Conservation (phyloP, 2,888 invertebrate genomes). For the Actias luna region DNA sequence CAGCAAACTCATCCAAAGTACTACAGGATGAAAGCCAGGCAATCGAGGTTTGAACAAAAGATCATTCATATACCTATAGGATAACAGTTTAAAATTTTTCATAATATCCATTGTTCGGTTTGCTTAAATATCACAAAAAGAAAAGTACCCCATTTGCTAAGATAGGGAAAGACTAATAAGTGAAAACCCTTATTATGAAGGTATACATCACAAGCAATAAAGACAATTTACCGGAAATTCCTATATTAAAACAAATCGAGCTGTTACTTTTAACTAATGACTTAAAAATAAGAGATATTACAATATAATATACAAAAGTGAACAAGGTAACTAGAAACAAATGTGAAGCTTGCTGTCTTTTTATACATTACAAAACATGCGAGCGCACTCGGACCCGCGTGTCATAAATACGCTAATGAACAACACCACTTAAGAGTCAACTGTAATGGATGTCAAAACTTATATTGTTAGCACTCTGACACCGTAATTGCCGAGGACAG, state of each 20-base stretch:
- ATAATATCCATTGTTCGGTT: too few relatives aligned
- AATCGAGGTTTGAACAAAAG: too few relatives aligned
- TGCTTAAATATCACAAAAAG: too few relatives aligned
- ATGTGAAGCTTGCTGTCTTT: not conserved
- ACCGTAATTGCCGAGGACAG: slow-evolving; percentile 36
- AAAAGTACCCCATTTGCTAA: too few relatives aligned
- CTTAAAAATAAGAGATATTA: not conserved
- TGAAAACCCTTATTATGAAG: too few relatives aligned
- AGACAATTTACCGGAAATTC: not conserved
- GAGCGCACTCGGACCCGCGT: not conserved
- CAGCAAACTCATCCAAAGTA: too few relatives aligned
- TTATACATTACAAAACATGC: not conserved
- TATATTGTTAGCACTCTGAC: slow-evolving; percentile 39
- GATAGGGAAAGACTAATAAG: too few relatives aligned
- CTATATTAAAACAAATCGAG: not conserved
- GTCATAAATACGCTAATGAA: slow-evolving; percentile 19
- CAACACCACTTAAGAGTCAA: slow-evolving; percentile 35
- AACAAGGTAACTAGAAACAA: not conserved
- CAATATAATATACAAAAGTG: too few relatives aligned
- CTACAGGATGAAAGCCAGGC: too few relatives aligned
- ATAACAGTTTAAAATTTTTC: too few relatives aligned
- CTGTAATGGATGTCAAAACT: slow-evolving; percentile 53
- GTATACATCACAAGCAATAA: too few relatives aligned
- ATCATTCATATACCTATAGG: too few relatives aligned
- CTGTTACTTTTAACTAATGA: not conserved